Evolutionary conservation across 2,888 invertebrate genomes (phyloP).

Genomic region (Hyposoter didymator): DNA sequence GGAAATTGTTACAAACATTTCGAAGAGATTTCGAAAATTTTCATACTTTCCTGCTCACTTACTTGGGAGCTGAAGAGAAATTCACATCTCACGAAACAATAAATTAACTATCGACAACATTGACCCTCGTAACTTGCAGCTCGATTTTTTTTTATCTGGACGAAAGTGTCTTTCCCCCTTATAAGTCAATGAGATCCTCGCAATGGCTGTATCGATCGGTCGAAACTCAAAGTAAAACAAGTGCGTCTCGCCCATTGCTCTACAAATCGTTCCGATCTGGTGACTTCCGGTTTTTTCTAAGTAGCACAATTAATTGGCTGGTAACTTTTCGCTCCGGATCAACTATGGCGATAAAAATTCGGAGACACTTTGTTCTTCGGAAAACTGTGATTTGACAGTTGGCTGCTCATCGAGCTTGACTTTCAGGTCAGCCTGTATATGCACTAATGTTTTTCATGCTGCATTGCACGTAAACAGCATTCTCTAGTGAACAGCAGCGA

Average conservation of each 20-base stretch:
- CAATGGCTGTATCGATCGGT: not conserved
- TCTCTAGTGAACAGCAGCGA: slow-evolving; percentile 57
- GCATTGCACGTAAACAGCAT: slow-evolving; percentile 61
- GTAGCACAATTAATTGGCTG: not conserved
- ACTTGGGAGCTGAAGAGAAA: too few relatives aligned
- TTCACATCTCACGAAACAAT: too few relatives aligned
- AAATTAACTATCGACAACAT: too few relatives aligned
- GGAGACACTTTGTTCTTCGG: not conserved
- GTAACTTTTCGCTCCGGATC: not conserved
- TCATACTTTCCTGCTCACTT: too few relatives aligned
- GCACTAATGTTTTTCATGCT: slow-evolving; percentile 19
- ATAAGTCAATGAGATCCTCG: too few relatives aligned
- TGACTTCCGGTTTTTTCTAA: not conserved
- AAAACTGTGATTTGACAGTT: too few relatives aligned
- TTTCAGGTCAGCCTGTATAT: slow-evolving; percentile 12
- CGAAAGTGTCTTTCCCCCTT: too few relatives aligned
- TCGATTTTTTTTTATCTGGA: too few relatives aligned
- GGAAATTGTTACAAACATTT: too few relatives aligned
- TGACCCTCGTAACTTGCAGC: too few relatives aligned
- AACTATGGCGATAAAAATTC: not conserved
- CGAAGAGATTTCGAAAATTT: too few relatives aligned
- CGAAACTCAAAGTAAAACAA: not conserved
- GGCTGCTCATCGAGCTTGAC: not conserved
- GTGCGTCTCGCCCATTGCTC: not conserved
- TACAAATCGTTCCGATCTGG: not conserved